Evolutionary conservation across 37 sponge, comb jelly and placozoan species (phyloP), one percentile per base, ranked within the genome.

Genomic region (Diacarnus erythraeanus): DNA sequence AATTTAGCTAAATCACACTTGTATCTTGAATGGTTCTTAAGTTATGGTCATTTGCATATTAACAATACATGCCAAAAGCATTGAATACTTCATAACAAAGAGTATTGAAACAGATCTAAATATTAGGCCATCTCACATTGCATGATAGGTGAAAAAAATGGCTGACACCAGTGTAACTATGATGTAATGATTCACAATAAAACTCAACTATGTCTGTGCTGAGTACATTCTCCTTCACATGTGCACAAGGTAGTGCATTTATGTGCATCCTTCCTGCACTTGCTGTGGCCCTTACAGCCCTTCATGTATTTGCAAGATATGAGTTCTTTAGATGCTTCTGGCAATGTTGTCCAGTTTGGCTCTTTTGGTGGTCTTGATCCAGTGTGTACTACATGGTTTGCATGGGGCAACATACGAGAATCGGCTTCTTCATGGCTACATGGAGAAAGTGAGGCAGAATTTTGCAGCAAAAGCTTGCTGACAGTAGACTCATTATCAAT

Each of bases 371-470:
- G 61, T 25, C 61, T 60, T 60, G 3, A 60, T 26, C 61, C 61
- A 60, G 69, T 15, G 9, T 70, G 56, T 23, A 58, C 71, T 39
- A 72, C 81, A 80, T 80, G 71, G 22, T 27, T 23, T 54, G 43
- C 77, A 76, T 84, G 77, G 27, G 76, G n/a, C n/a, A n/a, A n/a
- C n/a, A n/a, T n/a, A n/a, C n/a, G 61, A 17, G n/a, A n/a, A 60
- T 60, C 84, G 21, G 84, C 77, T 17, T 84, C n/a, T n/a, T n/a
- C n/a, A n/a, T n/a, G n/a, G n/a, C 84, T 64, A 76, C 84, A 84
- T 61, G 65, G 74, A 8, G 81, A 23, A 2, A 70, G 81, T 80
- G 61, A 26, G 22, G 9, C 26, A 25, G 27, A 25, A 60, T 60
- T 25, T 5, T 60, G 61, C 61, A 60, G 61, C 22, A 60, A 25